phyloP scores from a whole-genome alignment of 1,140 invertebrate species.

The Cephus cinctus region DNA sequence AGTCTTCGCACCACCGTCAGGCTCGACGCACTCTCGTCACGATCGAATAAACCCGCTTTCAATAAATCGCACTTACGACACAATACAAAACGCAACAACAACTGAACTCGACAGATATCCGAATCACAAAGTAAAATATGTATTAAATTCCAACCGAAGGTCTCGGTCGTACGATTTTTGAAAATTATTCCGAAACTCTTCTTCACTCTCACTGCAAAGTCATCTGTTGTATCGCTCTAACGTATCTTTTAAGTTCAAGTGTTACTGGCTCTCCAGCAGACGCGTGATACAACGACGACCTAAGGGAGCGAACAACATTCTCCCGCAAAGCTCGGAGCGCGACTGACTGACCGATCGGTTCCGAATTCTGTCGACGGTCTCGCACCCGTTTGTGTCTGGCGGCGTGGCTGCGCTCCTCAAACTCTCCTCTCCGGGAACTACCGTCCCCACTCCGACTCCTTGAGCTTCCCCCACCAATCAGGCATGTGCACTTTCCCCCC shows the following conservation, averaged over 20 bases:
- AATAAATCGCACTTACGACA: too few species aligned
- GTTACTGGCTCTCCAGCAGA: too few species aligned
- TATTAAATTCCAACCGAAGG: too few species aligned
- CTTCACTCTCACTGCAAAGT: neutral
- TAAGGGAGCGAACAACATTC: conserved; percentile 20
- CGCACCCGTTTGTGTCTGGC: conserved; percentile 31
- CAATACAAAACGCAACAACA: too few species aligned
- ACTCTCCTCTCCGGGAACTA: conserved; percentile 9
- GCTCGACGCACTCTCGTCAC: neutral
- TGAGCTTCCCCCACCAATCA: conserved; percentile 28
- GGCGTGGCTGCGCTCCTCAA: conserved; percentile 21
- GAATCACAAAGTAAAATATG: too few species aligned
- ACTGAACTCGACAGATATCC: too few species aligned
- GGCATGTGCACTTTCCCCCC: conserved; percentile 31
- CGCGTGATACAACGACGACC: too few species aligned
- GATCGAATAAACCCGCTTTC: neutral
- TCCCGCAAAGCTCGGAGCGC: conserved; percentile 27
- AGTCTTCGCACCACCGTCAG: conserved; percentile 8
- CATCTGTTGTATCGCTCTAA: neutral
- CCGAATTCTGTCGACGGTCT: conserved; percentile 32
- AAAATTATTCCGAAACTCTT: neutral
- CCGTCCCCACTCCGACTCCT: conserved; percentile 9
- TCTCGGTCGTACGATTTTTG: too few species aligned
- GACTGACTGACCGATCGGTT: conserved; percentile 29
- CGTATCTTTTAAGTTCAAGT: neutral